phyloP scores from a whole-genome alignment of 2,797 vertebrate species.

The Allobates femoralis region DNA sequence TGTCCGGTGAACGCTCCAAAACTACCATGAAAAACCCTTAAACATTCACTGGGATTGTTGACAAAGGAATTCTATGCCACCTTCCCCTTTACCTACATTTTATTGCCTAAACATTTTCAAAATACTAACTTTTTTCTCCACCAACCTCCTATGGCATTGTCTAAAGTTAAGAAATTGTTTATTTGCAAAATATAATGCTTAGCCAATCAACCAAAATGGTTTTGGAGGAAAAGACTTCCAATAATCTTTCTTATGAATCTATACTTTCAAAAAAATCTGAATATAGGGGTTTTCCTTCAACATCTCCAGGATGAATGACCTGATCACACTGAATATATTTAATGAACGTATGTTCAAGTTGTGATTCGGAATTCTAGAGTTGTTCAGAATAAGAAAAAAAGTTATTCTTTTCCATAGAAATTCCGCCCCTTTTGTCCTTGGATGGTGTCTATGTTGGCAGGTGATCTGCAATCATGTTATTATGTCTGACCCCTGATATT shows the following conservation, averaged over 20 bases:
- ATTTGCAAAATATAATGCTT: neutral
- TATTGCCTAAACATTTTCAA: too few relatives aligned
- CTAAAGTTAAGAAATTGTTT: neutral
- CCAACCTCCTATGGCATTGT: neutral
- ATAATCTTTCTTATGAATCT: neutral
- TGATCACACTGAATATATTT: neutral
- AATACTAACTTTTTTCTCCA: neutral
- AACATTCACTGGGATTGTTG: too few relatives aligned
- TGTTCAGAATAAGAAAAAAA: neutral
- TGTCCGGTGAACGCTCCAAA: too few relatives aligned
- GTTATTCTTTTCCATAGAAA: too few relatives aligned
- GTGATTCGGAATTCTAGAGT: neutral
- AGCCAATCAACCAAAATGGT: neutral
- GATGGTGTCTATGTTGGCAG: neutral
- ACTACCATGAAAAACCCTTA: too few relatives aligned
- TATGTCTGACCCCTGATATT: too few relatives aligned
- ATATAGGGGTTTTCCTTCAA: neutral
- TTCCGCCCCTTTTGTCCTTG: too few relatives aligned
- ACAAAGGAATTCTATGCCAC: neutral
- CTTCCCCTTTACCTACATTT: neutral
- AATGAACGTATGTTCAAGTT: neutral
- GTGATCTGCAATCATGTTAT: neutral
- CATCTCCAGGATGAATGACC: neutral
- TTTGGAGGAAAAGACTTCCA: neutral
- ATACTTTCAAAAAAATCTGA: neutral